Evolutionary conservation across 2,888 invertebrate genomes (phyloP), one percentile per base, ranked within the genome.

Genomic region (Melanostoma scalare): DNA sequence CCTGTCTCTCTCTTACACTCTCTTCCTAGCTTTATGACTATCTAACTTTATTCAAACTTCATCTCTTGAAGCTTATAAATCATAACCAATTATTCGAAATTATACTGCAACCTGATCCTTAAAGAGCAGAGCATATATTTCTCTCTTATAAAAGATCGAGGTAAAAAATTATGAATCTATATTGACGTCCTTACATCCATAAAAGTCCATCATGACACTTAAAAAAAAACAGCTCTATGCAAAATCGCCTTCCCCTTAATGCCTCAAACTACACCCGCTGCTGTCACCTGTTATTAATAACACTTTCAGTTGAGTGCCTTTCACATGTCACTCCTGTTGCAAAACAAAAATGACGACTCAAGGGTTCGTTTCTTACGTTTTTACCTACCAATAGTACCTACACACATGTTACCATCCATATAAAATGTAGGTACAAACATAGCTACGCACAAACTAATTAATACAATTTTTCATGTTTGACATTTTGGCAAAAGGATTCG

Each of bases 381-480:
- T 3, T 30, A 6, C 35, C 44, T 55, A 1, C 10, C 20, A 20
- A 20, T 20, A 20, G 20, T 20, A 55, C 55, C 42, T 30, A n/a
- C 30, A 58, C 5, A 35, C 36, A 38, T 6, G 9, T 40, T 58
- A 6, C 4, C 20, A 20, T 20, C 20, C 20, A 20, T 20, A 20
- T 20, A 20, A 20, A 20, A 20, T 20, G 20, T 20, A 20, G 20
- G 20, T 10, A 5, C 8, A 38, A 3, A 6, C n/a, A 38, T 31
- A 20, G 10, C 58, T 44, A 46, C 55, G 38, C 36, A 69, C 50
- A 50, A 69, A 58, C 71, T 81, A 81, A 81, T 81, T 81, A 81
- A 76, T 76, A 53, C 71, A 81, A 76, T 81, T 76, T 67, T 71
- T 81, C 80, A 81, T 67, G 71, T 81, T 76, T 81, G 80, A 76